A percentile compares a stretch with the other conserved stretches of the same genome.
phyloP scores from a whole-genome alignment of 92 coral and sea anemone species.

The Actinostola sp. region DNA sequence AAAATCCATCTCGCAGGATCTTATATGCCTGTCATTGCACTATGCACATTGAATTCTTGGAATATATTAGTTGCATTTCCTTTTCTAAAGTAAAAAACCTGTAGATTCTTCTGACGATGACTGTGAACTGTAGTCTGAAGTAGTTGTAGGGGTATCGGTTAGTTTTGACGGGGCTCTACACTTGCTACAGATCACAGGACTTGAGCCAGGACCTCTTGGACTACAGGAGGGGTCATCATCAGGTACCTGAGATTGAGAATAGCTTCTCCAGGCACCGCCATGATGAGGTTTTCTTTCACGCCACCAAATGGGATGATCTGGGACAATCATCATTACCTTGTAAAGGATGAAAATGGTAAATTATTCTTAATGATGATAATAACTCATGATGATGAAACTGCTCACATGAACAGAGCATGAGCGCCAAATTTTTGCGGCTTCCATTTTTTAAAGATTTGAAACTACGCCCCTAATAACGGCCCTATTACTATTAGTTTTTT shows the following conservation, averaged over 20 bases:
- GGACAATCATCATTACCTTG: conserved; percentile 92
- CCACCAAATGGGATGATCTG: conserved; percentile 96
- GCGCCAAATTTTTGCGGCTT: no score
- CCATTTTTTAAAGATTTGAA: no score
- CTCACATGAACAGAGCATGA: no score
- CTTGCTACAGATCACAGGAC: conserved; percentile 81
- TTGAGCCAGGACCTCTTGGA: conserved; percentile 96
- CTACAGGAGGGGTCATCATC: conserved; percentile 62
- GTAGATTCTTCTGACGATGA: conserved; percentile 69
- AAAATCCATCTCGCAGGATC: no score
- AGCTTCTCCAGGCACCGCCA: conserved; percentile 97
- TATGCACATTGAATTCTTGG: not conserved
- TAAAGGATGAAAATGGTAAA: not conserved
- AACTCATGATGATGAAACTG: no score
- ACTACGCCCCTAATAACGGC: no score
- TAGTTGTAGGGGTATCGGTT: conserved; percentile 58
- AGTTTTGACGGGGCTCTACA: conserved; percentile 54
- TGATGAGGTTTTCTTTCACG: conserved; percentile 86
- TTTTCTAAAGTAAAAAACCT: conserved; percentile 4
- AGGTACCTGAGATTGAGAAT: conserved; percentile 48
- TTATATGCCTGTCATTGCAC: not conserved
- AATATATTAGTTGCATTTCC: not conserved
- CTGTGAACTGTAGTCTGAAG: conserved; percentile 83
- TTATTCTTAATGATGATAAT: no score
- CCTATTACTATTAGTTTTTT: no score